phyloP scores from a whole-genome alignment of 2,888 invertebrate genomes.

The Nymphalis urticae region DNA sequence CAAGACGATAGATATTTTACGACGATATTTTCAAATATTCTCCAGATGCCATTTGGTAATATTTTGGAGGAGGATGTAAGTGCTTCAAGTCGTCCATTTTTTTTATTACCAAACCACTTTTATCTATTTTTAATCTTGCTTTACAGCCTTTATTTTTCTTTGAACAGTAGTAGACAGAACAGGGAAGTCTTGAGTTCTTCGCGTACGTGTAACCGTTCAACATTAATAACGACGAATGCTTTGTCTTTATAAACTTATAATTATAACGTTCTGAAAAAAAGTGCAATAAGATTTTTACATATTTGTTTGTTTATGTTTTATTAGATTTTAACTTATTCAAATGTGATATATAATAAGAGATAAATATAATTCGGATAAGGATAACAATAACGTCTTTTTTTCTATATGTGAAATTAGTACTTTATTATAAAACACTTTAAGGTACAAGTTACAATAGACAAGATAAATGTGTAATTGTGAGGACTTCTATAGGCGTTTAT shows the following conservation, averaged over 20 bases:
- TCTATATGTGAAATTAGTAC: too few species aligned
- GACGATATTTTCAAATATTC: slow-evolving; percentile 32
- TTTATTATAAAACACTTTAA: too few species aligned
- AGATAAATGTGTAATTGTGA: too few species aligned
- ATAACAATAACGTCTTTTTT: too few species aligned
- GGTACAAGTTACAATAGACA: too few species aligned
- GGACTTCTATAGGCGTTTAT: too few species aligned
- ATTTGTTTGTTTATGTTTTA: too few species aligned
- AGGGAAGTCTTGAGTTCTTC: slow-evolving; percentile 14
- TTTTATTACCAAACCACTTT: slow-evolving; percentile 11
- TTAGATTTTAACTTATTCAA: too few species aligned
- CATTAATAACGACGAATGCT: slow-evolving; percentile 21
- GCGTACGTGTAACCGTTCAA: slow-evolving; percentile 27
- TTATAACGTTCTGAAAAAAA: slow-evolving; percentile 16
- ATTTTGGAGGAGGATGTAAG: slow-evolving; percentile 34
- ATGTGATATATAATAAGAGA: too few species aligned
- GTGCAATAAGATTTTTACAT: too few species aligned
- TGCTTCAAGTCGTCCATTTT: slow-evolving; percentile 15
- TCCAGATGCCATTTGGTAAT: slow-evolving; percentile 28
- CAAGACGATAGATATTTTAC: background rate
- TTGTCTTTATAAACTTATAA: slow-evolving; percentile 19
- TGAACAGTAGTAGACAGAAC: slow-evolving; percentile 24
- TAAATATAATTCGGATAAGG: too few species aligned
- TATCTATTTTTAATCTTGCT: slow-evolving; percentile 24
- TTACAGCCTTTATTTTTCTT: slow-evolving; percentile 27